Percentiles rank a stretch among this genome's conserved stretches.
These are phyloP conservation scores for Ephestia elutella DNA, from an alignment of 1,140 invertebrate species.

Conservation along the genomic window DNA sequence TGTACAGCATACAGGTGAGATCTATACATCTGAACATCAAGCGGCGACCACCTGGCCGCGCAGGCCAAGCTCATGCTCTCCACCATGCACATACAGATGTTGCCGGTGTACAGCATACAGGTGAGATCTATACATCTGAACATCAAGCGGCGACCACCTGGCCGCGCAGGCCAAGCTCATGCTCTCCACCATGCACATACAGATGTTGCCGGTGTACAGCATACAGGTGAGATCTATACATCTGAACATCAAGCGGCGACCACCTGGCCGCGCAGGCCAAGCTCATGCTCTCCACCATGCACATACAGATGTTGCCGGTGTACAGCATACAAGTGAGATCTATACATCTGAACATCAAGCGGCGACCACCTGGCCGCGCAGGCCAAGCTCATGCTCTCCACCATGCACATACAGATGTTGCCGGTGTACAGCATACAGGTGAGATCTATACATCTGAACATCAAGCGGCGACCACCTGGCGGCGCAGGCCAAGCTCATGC, in stretches of 20 bases:
- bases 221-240: no score
- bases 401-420: conserved; percentile 88
- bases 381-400: conserved; percentile 85
- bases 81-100: conserved; percentile 86
- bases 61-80: conserved; percentile 88
- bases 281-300: conserved; percentile 84
- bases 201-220: conserved; percentile 80
- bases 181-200: conserved; percentile 86
- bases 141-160: no score
- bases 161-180: conserved; percentile 89
- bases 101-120: conserved; percentile 72
- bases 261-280: conserved; percentile 91
- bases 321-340: no score
- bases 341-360: no score
- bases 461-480: no score
- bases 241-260: no score
- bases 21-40: no score
- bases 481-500: conserved; percentile 88
- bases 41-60: no score
- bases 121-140: no score
- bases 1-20: no score
- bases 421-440: conserved; percentile 61
- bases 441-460: no score
- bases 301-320: conserved; percentile 88
- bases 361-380: no score